Evolutionary conservation across 2,797 vertebrate genomes (phyloP), one percentile per base, ranked within the genome.

Genomic region (Cuniculus paca): DNA sequence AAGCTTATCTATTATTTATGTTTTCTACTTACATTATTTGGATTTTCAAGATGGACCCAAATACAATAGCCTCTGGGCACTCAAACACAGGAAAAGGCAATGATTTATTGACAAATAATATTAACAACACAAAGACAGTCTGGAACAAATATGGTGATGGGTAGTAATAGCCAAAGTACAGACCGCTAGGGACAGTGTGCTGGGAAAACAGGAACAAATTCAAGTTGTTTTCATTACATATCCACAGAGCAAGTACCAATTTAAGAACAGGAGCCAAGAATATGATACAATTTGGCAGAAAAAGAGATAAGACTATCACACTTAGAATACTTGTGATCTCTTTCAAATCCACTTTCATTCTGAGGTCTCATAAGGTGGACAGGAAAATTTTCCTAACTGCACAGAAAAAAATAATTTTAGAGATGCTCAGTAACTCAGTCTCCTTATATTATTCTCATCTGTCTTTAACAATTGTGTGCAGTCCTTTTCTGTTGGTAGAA

Each of bases 1-100:
- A 78, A 80, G 56, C 36, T 87, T 36, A 96, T 98, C 81, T 94
- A 94, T 97, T 97, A 97, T 98, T 98, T 97, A 96, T 94, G 58
- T 65, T 90, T 96, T 91, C 78, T 96, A 80, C 94, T 97, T 96
- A 92, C n/a, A 77, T 94, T 93, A 94, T 97, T 97, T 97, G 93
- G 68, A 95, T 97, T 97, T 97, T 96, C 87, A 88, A 85, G 52
- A 97, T 90, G 95, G 97, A 80, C 95, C 96, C 84, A 97, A 97
- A 95, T 82, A 89, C 94, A 96, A 20, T 50, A 70, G 78, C 74
- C 94, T 94, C 91, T 96, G 79, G 97, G 74, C 79, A 84, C 50
- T 88, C 82, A 85, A 48, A 96, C 88, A 94, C 83, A 93, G 86
- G 87, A 87, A 95, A 96, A 85, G 48, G 34, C 78, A 93, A 90